Conservation (phyloP, 2,113 vertebrate genomes). For the Takifugu flavidus region DNA sequence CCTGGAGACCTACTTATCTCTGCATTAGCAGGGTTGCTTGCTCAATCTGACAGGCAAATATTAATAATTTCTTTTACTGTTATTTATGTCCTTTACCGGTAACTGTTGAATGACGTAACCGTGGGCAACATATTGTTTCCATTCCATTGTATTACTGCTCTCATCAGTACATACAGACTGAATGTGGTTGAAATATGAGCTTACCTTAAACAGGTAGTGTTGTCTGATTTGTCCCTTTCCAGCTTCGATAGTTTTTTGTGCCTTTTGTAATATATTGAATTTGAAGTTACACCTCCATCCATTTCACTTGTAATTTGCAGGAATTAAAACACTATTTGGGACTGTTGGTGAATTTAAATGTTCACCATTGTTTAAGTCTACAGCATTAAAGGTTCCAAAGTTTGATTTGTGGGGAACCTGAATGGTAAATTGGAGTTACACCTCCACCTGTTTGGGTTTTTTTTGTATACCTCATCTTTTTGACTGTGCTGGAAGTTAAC, state of each 20-base stretch:
- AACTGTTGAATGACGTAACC: too few species aligned
- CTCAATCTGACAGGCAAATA: neutral
- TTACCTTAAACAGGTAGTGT: slow-evolving; percentile 2
- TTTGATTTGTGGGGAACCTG: too few species aligned
- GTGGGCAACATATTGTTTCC: neutral
- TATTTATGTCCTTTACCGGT: neutral
- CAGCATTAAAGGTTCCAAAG: too few species aligned
- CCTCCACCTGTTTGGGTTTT: neutral
- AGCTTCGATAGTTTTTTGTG: neutral
- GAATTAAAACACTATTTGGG: neutral
- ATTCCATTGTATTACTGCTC: slow-evolving; percentile 7
- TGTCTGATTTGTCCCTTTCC: slow-evolving; percentile 38
- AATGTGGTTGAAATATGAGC: too few species aligned
- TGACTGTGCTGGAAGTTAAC: slow-evolving; percentile 12
- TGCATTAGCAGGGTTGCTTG: neutral
- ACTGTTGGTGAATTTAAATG: neutral
- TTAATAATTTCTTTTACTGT: neutral
- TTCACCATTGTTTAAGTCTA: too few species aligned
- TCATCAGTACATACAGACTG: slow-evolving; percentile 10
- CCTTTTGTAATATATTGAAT: neutral
- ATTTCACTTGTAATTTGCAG: neutral
- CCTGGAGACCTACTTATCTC: neutral
- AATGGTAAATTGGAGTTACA: neutral
- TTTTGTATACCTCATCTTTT: slow-evolving; percentile 25
- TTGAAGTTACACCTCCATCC: neutral